phyloP scores from a whole-genome alignment of 2,113 vertebrate genomes.

The Macquaria australasica region DNA sequence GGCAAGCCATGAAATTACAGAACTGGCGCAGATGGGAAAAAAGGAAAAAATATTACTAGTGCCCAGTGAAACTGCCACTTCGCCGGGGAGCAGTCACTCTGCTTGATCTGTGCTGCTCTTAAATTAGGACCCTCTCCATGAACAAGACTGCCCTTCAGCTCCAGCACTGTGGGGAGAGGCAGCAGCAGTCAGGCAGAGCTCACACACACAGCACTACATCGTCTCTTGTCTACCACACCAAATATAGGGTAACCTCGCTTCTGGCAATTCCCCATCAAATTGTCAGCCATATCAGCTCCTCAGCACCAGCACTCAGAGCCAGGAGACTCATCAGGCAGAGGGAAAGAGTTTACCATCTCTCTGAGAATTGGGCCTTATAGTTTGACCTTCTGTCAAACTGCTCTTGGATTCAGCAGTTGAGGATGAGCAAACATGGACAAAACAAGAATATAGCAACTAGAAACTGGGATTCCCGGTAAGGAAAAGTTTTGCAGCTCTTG shows the following conservation, averaged over 20 bases:
- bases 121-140: slow-evolving; percentile 42
- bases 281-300: slow-evolving; percentile 51
- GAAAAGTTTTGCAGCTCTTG: not conserved
- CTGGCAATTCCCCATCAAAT: slow-evolving; percentile 50
- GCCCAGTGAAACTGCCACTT: slow-evolving; percentile 23
- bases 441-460: not conserved
- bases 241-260: slow-evolving; percentile 24
- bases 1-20: not conserved
- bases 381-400: slow-evolving; percentile 53
- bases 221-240: slow-evolving; percentile 23
- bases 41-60: slow-evolving; percentile 4
- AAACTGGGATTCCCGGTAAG: not conserved
- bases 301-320: slow-evolving; percentile 24
- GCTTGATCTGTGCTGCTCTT: slow-evolving; percentile 34
- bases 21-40: not conserved
- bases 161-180: not conserved
- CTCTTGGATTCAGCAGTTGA: slow-evolving; percentile 17
- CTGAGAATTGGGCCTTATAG: slow-evolving; percentile 28
- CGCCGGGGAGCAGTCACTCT: not conserved
- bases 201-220: slow-evolving; percentile 19
- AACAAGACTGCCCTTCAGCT: slow-evolving; percentile 46
- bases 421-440: slow-evolving; percentile 1
- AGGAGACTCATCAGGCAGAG: slow-evolving; percentile 49
- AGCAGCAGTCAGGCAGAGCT: slow-evolving; percentile 17
- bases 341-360: slow-evolving; percentile 33